Conservation (phyloP, 2,113 vertebrate genomes). For the Crypturellus undulatus region DNA sequence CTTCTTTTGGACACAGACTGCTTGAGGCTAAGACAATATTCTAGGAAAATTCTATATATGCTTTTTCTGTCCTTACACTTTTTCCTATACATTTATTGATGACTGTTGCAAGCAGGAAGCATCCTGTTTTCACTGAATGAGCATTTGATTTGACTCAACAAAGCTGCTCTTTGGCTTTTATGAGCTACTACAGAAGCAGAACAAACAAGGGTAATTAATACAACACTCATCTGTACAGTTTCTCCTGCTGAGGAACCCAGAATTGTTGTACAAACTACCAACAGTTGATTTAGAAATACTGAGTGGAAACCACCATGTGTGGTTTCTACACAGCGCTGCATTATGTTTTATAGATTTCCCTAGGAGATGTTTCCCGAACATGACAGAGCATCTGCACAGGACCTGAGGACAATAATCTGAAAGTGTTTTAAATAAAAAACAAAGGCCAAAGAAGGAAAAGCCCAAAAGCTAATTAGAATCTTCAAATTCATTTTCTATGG, state of each 20-base stretch:
- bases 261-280: background rate
- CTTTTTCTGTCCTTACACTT: background rate
- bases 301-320: background rate
- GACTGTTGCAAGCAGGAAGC: background rate
- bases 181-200: background rate
- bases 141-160: background rate
- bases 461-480: background rate
- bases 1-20: background rate
- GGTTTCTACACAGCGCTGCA: background rate
- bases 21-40: background rate
- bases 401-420: background rate
- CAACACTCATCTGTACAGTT: rapidly evolving
- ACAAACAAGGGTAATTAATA: background rate
- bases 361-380: background rate
- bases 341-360: background rate
- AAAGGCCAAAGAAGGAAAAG: background rate
- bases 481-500: background rate
- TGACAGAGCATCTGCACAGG: background rate
- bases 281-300: background rate
- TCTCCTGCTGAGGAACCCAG: background rate
- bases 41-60: background rate
- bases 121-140: background rate
- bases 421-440: background rate
- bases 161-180: background rate
- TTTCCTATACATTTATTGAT: background rate